These are phyloP conservation scores for Lepisosteus oculatus DNA, from an alignment of 2,113 vertebrate species.

Conservation along the genomic window DNA sequence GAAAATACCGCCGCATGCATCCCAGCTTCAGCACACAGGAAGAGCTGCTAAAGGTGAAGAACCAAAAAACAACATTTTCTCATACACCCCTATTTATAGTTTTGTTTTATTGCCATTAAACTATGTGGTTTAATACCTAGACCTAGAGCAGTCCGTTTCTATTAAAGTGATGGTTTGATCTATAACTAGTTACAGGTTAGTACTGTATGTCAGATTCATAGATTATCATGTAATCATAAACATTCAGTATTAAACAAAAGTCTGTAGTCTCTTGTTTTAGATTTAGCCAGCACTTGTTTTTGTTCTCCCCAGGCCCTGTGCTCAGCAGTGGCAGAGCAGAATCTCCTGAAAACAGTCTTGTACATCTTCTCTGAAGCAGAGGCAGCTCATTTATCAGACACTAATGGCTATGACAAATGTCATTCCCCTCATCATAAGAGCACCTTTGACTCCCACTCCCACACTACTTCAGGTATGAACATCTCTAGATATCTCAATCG, in stretches of 20 bases:
- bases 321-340: conserved; percentile 78
- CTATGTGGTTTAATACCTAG: no score
- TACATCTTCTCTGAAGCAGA: conserved; percentile 82
- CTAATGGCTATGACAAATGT: conserved; percentile 34
- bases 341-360: conserved; percentile 82
- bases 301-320: conserved; percentile 71
- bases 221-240: no score
- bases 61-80: background rate
- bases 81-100: no score
- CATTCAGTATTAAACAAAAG: no score
- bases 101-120: no score
- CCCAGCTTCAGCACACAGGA: conserved; percentile 73
- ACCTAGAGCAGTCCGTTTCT: no score
- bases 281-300: no score
- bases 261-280: no score
- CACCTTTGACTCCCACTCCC: background rate
- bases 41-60: conserved; percentile 83
- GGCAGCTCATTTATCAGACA: conserved; percentile 44
- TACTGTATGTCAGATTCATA: no score
- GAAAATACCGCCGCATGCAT: conserved; percentile 76
- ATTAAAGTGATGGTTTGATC: no score
- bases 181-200: no score
- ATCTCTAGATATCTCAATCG: background rate
- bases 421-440: conserved; percentile 27
- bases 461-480: conserved; percentile 33